phyloP scores from a whole-genome alignment of 2,888 invertebrate genomes.

The Diadegma fenestrale region DNA sequence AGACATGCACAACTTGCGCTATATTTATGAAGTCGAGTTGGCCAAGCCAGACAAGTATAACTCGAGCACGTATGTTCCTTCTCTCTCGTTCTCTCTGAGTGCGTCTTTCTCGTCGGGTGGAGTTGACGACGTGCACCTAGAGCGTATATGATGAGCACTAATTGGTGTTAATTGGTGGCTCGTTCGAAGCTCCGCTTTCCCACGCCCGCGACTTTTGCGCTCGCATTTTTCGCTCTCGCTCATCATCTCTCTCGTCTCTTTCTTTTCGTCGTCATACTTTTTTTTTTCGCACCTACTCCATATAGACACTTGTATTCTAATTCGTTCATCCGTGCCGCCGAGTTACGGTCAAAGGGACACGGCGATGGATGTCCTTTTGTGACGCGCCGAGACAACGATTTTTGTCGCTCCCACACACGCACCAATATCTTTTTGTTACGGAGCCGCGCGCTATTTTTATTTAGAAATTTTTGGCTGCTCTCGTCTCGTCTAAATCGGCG shows the following conservation, averaged over 20 bases:
- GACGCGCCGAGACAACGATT: conserved; percentile 36
- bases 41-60: conserved; percentile 67
- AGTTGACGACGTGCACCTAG: conserved; percentile 78
- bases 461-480: not conserved
- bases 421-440: conserved; percentile 24
- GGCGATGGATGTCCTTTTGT: conserved; percentile 39
- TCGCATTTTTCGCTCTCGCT: conserved; percentile 74
- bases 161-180: conserved; percentile 85
- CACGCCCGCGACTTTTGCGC: conserved; percentile 84
- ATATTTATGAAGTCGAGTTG: conserved; percentile 49
- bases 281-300: conserved; percentile 64
- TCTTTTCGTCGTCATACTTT: conserved; percentile 7
- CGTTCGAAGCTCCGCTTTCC: conserved; percentile 82
- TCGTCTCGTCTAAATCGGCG: not conserved
- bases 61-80: conserved; percentile 51
- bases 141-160: conserved; percentile 82
- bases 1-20: conserved; percentile 55
- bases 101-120: conserved; percentile 63
- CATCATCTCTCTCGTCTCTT: conserved; percentile 25
- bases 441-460: conserved; percentile 27
- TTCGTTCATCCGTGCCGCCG: conserved; percentile 70
- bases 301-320: conserved; percentile 71
- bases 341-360: conserved; percentile 53
- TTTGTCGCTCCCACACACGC: conserved; percentile 40
- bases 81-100: conserved; percentile 36